Evolutionary conservation across 2,888 invertebrate genomes (phyloP).

Genomic region (Carterocephalus palaemon): DNA sequence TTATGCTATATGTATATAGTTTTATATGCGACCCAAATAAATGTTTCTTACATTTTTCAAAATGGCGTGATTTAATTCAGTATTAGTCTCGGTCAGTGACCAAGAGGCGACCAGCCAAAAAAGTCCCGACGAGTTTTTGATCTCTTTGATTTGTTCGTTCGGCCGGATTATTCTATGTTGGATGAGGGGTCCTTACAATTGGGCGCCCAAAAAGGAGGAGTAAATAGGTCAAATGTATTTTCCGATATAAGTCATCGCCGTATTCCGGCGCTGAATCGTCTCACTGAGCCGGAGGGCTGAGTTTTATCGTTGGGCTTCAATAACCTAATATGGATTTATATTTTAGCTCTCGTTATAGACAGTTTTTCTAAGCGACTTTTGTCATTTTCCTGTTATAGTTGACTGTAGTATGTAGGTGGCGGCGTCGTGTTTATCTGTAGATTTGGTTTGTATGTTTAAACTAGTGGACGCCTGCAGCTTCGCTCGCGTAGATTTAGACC

Average conservation of each 20-base stretch:
- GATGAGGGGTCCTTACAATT: constrained; percentile 8
- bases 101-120: constrained; percentile 31
- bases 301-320: constrained; percentile 51
- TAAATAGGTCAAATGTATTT: constrained; percentile 68
- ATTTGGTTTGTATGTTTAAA: no score
- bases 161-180: constrained; percentile 5
- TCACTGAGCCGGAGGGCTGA: constrained; percentile 55
- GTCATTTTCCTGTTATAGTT: constrained; percentile 1
- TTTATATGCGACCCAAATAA: background rate
- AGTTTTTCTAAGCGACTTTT: constrained; percentile 7
- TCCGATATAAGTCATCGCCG: constrained; percentile 65
- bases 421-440: no score
- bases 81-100: constrained; percentile 31
- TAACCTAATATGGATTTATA: constrained; percentile 46
- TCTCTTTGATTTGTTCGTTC: background rate
- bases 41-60: constrained; percentile 31
- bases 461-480: no score
- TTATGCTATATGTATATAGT: background rate
- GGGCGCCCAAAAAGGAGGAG: constrained; percentile 37
- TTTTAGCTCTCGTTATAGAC: constrained; percentile 23
- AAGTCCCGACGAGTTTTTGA: constrained; percentile 29
- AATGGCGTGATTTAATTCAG: constrained; percentile 27
- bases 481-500: no score
- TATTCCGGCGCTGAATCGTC: constrained; percentile 58
- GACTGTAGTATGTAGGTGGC: no score